Conservation (phyloP, 1,140 invertebrate genomes). For the Euura saliciscinereae region DNA sequence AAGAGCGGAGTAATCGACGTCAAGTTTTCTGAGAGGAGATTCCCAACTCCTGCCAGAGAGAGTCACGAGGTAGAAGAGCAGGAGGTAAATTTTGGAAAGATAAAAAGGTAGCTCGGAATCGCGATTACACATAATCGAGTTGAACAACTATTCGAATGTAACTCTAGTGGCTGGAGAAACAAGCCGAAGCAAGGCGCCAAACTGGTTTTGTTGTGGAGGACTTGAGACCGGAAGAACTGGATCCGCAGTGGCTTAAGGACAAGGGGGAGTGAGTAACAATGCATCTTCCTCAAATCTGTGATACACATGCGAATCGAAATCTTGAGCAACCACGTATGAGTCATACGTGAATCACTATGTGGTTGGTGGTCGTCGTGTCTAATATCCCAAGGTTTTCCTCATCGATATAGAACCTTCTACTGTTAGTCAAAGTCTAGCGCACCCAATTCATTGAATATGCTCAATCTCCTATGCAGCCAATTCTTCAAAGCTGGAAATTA, state of each 20-base stretch:
- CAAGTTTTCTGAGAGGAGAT: slow-evolving; percentile 76
- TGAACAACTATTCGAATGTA: no score
- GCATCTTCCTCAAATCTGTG: neutral
- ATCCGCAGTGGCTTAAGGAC: slow-evolving; percentile 81
- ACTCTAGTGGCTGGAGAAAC: slow-evolving; percentile 77
- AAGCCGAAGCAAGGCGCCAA: slow-evolving; percentile 73
- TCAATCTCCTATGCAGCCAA: slow-evolving; percentile 57
- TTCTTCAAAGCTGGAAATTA: slow-evolving; percentile 79
- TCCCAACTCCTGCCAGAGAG: slow-evolving; percentile 84
- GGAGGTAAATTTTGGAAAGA: slow-evolving; percentile 57
- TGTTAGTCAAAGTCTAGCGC: neutral
- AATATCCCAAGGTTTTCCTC: no score
- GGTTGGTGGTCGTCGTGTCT: no score
- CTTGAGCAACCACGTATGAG: no score
- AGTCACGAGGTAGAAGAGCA: slow-evolving; percentile 75
- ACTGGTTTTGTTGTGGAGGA: slow-evolving; percentile 78
- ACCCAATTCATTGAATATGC: slow-evolving; percentile 2
- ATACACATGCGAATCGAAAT: no score
- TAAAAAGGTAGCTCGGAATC: no score
- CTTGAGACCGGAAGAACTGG: slow-evolving; percentile 79
- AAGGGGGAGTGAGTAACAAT: slow-evolving; percentile 76
- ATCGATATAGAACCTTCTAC: neutral
- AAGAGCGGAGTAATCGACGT: slow-evolving; percentile 67
- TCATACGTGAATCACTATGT: no score
- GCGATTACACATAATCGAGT: no score